Base-by-base conservation (phyloP, 2,113 vertebrate species). In the Oreochromis niloticus region DNA sequence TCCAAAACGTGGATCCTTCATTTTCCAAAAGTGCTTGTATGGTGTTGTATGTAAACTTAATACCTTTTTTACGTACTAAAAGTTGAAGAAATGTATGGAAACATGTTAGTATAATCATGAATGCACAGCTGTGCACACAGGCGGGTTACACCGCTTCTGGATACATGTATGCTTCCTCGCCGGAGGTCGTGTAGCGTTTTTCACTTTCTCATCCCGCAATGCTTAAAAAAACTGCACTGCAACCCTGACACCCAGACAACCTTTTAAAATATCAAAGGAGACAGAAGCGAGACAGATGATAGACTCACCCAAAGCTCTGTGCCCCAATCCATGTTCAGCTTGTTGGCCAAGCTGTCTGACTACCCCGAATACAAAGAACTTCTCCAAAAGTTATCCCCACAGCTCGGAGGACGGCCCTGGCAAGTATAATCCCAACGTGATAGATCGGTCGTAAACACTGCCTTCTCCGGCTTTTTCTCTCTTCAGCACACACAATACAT, bases 251-350 rank as follows among this genome's bases (percentile, higher is more conserved):
- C 2, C 39, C 34, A 34, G 48, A 22, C 10, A 14, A 4, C 24
- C 6, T 32, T 5, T 75, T 50, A 48, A 50, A 75, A 75, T 54
- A 14, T 13, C 36, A 16, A 5, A 11, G 4, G 30, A 63, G 16
- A 63, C 6, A 11, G 27, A 75, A 41, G 12, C 16, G 41, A 78
- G 14, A 13, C 30, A 56, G 57, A 82, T 39, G 84, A 71, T 14
- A 32, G 79, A 96, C 97, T 97, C 93, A 97, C 97, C 97, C 97
- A 97, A 34, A 97, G 96, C 80, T 97, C 97, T 5, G 96, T 96
- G 81, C 97, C 97, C 97, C 97, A 97, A 92, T 97, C 96, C 97
- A 97, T 97, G 94, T 91, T 95, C 89, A 84, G 88, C 89, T 85
- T 85, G 92, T 71, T 34, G 91, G 83, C 88, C 91, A 84, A 90